Evolutionary conservation across 53 echinoderm and acorn worm genomes (phyloP), one percentile per base, ranked within the genome.

Genomic region (Antedon mediterranea): DNA sequence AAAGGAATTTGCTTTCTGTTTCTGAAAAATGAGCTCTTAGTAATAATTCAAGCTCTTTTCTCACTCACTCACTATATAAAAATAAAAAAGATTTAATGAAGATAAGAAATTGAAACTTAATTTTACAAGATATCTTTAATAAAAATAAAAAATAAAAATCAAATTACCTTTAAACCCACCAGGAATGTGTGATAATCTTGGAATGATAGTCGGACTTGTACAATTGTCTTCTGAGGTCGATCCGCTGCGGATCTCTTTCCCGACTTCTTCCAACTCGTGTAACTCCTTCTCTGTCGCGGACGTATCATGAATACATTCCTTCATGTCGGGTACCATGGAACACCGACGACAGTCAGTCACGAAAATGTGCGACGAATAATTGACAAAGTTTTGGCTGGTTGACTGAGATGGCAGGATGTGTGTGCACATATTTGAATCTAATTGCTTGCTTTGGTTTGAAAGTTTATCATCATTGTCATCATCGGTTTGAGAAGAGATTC

Each of bases 321-420:
- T 88, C 78, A 98, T 84, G 31, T 98, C 98, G 5, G 88, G 90
- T 9, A 98, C 92, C 79, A 86, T 76, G 28, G 88, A 84, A 42
- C 86, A 85, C 34, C 85, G 83, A 74, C 82, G 78, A 32, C 88
- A 85, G 72, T 93, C 93, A 0, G 74, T 85, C 23, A 88, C 79
- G 77, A 98, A 98, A 0, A 98, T 78, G 31, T 91, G 93, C 3
- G 93, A 90, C 31, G 98, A 93, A 70, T 89, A 98, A 75, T 98
- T 76, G 30, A 98, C 93, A 77, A 98, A 98, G n/a, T 83, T 80
- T 71, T 88, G 90, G 13, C 74, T 87, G 81, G 34, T 23, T 34
- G n/a, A 20, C 31, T 27, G 20, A 57, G 57, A 8, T 18, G 57
- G 23, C 3, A 57, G 9, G 20, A 2, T 57, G 23, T 57, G 57